These are phyloP conservation scores for Drosophila dives DNA, from an alignment of 2,888 invertebrate genomes.

Conservation along the genomic window DNA sequence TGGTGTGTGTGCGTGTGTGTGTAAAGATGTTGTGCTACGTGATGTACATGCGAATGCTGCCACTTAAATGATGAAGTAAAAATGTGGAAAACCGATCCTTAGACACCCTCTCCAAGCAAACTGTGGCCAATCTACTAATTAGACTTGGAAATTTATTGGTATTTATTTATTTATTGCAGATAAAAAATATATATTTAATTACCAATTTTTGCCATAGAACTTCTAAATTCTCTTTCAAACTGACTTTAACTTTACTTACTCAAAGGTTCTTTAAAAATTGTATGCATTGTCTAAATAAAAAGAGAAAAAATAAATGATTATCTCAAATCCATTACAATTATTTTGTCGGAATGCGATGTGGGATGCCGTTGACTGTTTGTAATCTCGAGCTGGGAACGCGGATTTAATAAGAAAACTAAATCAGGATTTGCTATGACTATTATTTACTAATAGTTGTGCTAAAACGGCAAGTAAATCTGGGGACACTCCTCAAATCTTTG, in stretches of 20 bases:
- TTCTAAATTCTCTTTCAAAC: not conserved
- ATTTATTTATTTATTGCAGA: too few relatives aligned
- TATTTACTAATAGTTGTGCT: not conserved
- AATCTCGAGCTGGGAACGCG: not conserved
- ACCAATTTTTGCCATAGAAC: not conserved
- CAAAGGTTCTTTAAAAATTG: not conserved
- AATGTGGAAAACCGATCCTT: not conserved
- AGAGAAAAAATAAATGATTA: not conserved
- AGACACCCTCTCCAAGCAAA: conserved; percentile 13
- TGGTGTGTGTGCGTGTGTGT: conserved; percentile 10
- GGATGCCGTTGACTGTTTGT: not conserved
- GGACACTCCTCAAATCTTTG: not conserved
- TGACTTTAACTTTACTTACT: too few relatives aligned
- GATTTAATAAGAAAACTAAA: not conserved
- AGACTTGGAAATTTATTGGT: not conserved
- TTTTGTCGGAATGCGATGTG: not conserved
- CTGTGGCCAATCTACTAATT: too few relatives aligned
- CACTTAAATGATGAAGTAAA: conserved; percentile 9
- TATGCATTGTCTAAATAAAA: not conserved
- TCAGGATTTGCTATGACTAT: not conserved
- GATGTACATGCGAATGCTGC: conserved; percentile 41
- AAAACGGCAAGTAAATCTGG: not conserved
- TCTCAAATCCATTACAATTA: not conserved
- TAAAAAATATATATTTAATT: not conserved
- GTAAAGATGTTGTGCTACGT: conserved; percentile 49